Base-by-base conservation (phyloP, 2,888 invertebrate genomes). In the Leptopilina syphax region DNA sequence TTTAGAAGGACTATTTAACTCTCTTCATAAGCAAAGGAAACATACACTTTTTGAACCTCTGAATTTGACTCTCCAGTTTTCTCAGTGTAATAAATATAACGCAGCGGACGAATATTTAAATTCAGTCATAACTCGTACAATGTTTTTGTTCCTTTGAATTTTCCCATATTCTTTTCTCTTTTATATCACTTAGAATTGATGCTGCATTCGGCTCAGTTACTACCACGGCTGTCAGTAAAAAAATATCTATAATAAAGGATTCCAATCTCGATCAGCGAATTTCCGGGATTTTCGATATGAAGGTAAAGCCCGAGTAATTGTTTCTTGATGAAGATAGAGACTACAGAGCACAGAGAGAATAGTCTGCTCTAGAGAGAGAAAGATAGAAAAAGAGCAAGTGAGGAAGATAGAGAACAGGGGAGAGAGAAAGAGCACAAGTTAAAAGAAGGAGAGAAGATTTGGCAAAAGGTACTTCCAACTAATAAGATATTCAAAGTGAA, bases 141-240 rank as follows among this genome's bases (percentile, higher is more conserved):
- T 83, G 84, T 83, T 83, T 86, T 86, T 86, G 85, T 86, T 88
- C 86, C 85, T 84, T 85, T 83, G 84, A 82, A 86, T 84, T 50
- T 85, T 83, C 83, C 83, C 83, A 81, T 80, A 86, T 83, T 84
- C 84, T 83, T 78, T 76, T 78, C 81, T 82, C 80, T 83, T 85
- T 84, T 85, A 84, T 86, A 83, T 83, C 86, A 85, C 84, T 85
- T 85, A 86, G 83, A 81, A 84, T 81, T 82, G 78, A 77, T 78
- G 66, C 83, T 79, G 78, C 77, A 57, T 54, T 27, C 27, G 9
- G 27, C 57, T 73, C 70, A 50, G 13, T 34, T 34, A 34, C 70
- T 73, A n/a, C 50, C 50, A 68, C 18, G n/a, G 18, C 68, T 50
- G 50, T 8, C 50, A 68, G 68, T 73, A 73, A 73, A 73, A 34